phyloP scores from a whole-genome alignment of 2,888 invertebrate genomes.

The Aleiodes testaceus region DNA sequence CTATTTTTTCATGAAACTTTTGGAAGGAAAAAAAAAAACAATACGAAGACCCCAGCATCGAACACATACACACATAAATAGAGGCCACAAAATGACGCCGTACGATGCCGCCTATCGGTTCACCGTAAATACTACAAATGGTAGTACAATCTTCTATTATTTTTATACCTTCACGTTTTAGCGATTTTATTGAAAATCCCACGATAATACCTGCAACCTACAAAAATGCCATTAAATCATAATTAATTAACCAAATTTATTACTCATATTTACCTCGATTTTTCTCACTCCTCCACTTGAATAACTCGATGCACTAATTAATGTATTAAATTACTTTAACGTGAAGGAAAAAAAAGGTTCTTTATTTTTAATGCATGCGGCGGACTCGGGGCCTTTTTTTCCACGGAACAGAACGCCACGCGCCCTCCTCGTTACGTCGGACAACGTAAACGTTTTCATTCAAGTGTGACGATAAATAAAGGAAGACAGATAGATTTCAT shows the following conservation, averaged over 20 bases:
- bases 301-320: neutral
- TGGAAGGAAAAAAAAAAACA: neutral
- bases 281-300: neutral
- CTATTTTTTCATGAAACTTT: constrained; percentile 9
- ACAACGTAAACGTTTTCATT: constrained; percentile 29
- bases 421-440: constrained; percentile 26
- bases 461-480: constrained; percentile 31
- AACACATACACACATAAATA: constrained; percentile 14
- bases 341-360: no score
- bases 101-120: constrained; percentile 28
- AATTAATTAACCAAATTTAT: neutral
- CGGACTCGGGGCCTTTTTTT: constrained; percentile 7
- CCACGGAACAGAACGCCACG: constrained; percentile 17
- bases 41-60: neutral
- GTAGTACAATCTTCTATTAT: neutral
- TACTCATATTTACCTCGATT: constrained; percentile 1
- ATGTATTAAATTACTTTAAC: neutral
- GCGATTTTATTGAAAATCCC: no score
- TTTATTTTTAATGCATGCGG: constrained; percentile 15
- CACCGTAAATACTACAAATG: constrained; percentile 28
- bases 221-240: no score
- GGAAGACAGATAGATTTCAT: neutral
- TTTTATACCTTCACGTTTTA: neutral
- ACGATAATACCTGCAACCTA: no score
- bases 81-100: neutral